Evolutionary conservation across 2,113 vertebrate species (phyloP), one percentile per base, ranked within the genome.

Genomic region (Tachycineta bicolor): DNA sequence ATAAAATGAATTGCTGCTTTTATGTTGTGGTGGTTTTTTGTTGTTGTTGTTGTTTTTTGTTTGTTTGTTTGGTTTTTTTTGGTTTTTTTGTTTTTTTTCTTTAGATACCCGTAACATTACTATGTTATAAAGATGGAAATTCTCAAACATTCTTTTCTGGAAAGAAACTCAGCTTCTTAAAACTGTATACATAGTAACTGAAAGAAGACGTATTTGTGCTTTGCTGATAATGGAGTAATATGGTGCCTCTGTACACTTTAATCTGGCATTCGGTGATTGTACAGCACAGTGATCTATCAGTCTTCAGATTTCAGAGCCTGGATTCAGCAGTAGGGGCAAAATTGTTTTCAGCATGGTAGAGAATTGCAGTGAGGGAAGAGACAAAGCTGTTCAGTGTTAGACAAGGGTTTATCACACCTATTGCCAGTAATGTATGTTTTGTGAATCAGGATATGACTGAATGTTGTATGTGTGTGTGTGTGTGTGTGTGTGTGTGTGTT

Each of bases 301-400:
- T 33, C 56, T 71, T 65, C 59, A 74, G 78, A 70, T 79, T 85
- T 79, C 70, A 53, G 74, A 83, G 56, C 73, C 50, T 70, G 56
- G n/a, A 49, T 94, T 69, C 78, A 74, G n/a, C 69, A 41, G 78
- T 60, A 67, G 56, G 67, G 67, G 31, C 62, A 70, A 65, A 90
- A 92, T 71, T 84, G 43, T 93, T 94, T 94, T 63, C 77, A 90
- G 15, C 56, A 5, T 33, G n/a, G 65, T 50, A 47, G 85, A 70
- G 43, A 33, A 59, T 26, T 55, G 50, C 44, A 77, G 79, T 0
- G 0, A 87, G 71, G 64, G 69, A 92, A 49, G 75, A 83, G 85
- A 71, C 69, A 85, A 87, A 95, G 71, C 79, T 94, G 39, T 71
- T 59, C 60, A 22, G 46, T 81, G 73, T 94, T 71, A 80, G 79